These are phyloP conservation scores for Melanotaenia duboulayi DNA, from an alignment of 2,113 vertebrate genomes.

Conservation along the genomic window DNA sequence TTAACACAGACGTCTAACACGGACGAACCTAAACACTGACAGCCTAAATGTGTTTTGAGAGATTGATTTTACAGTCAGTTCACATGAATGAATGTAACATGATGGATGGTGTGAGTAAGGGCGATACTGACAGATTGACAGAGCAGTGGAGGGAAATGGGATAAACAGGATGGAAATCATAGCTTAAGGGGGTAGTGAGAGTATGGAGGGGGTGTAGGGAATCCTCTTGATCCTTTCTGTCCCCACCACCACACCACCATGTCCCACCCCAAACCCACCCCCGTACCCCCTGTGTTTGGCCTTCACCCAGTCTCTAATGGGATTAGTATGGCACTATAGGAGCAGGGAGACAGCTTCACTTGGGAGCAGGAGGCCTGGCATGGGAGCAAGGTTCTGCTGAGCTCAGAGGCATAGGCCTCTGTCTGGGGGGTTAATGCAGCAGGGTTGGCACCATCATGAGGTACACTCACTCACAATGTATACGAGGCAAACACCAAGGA, in stretches of 20 bases:
- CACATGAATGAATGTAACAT: not conserved
- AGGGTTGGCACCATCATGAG: constrained; percentile 70
- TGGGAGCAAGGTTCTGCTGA: constrained; percentile 66
- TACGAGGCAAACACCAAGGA: constrained; percentile 62
- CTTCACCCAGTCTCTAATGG: constrained; percentile 71
- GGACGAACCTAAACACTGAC: not conserved
- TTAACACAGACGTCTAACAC: not conserved
- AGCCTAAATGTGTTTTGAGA: not conserved
- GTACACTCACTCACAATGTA: constrained; percentile 68
- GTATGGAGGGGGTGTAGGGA: constrained; percentile 30
- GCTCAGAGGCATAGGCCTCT: constrained; percentile 57
- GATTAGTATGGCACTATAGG: constrained; percentile 73
- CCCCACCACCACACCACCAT: constrained; percentile 2
- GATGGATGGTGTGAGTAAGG: not conserved
- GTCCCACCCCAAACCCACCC: constrained; percentile 2
- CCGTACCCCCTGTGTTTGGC: constrained; percentile 64
- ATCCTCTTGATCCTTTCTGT: constrained; percentile 31
- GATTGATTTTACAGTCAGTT: not conserved
- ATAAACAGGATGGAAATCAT: no score
- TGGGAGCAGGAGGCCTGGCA: constrained; percentile 70
- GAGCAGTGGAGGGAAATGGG: no score
- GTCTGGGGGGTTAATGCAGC: constrained; percentile 56
- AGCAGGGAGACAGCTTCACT: constrained; percentile 54
- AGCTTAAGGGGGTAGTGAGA: constrained; percentile 6
- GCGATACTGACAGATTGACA: no score